Evolutionary conservation across 2,888 invertebrate species (phyloP), one percentile per base, ranked within the genome.

Genomic region (Pyrrhia umbra): DNA sequence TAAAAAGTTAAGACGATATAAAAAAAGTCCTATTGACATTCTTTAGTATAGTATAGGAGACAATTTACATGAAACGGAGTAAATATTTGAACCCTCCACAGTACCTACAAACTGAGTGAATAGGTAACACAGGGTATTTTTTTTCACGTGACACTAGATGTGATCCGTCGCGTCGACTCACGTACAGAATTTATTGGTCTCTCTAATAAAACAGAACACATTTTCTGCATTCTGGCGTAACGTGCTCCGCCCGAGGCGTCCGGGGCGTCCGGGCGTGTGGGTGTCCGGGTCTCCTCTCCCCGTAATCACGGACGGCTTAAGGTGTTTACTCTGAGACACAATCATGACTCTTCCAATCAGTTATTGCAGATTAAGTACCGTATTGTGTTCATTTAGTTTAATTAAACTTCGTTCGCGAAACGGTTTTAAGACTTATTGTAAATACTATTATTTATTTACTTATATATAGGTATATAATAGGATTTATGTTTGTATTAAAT

Each of bases 141-240:
- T 85, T 87, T 85, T 82, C 82, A 71, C 82, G 80, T 85, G 85
- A 84, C 84, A 66, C 52, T 54, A 65, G 60, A 63, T 84, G 82
- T 84, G 86, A 88, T 85, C 85, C 83, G 76, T 80, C 77, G 82
- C 85, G 85, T 78, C 80, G 85, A 75, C 84, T 86, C 93, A 93
- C 93, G 93, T 92, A 88, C 91, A 50, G 82, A 88, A 92, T 93
- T 93, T 93, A 92, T 92, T 90, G 88, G 89, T 86, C 84, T 85
- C 85, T 84, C 88, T 90, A 92, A 92, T 93, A 92, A 92, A 92
- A 90, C 89, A 90, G 89, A 90, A 92, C 90, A 92, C 90, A 90
- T 89, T 90, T 89, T 90, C 87, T 90, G 89, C 91, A 92, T 91
- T 90, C 86, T 81, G 80, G 64, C 83, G 82, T 85, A 82, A 82